Evolutionary conservation across 2,888 invertebrate genomes (phyloP).

Genomic region (Trachelus tabidus): DNA sequence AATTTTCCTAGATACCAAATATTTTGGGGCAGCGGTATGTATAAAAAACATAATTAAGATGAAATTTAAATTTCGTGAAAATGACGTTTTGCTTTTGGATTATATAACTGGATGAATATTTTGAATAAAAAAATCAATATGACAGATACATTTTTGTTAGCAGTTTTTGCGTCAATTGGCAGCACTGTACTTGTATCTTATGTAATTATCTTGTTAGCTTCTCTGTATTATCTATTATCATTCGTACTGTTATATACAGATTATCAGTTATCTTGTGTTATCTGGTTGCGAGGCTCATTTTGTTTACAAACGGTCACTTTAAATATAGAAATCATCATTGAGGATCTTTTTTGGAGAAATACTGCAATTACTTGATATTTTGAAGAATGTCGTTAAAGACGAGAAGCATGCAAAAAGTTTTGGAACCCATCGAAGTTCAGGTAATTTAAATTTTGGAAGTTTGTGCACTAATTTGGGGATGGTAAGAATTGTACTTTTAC

Average conservation of each 20-base stretch:
- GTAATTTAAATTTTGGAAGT: conserved; percentile 35
- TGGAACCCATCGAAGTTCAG: conserved; percentile 49
- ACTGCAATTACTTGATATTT: background rate
- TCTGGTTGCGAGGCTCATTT: conserved; percentile 29
- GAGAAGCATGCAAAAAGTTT: conserved; percentile 47
- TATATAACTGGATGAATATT: background rate
- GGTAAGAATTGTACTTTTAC: background rate
- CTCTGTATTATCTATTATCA: background rate
- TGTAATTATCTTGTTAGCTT: background rate
- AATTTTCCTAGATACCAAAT: background rate
- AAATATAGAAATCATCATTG: background rate
- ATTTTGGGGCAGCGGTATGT: background rate
- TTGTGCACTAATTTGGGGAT: background rate
- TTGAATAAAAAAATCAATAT: background rate
- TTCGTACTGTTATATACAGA: background rate
- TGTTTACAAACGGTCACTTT: conserved; percentile 33
- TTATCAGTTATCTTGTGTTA: background rate
- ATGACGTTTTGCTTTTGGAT: background rate
- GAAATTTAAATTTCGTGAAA: background rate
- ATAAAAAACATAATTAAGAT: background rate
- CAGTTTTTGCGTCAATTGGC: background rate
- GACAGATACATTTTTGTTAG: background rate
- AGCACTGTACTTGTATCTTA: background rate
- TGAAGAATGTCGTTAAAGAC: conserved; percentile 53
- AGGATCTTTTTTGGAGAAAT: background rate